These are phyloP conservation scores for Sinelater perroti DNA, from an alignment of 2,888 invertebrate genomes.

Conservation along the genomic window DNA sequence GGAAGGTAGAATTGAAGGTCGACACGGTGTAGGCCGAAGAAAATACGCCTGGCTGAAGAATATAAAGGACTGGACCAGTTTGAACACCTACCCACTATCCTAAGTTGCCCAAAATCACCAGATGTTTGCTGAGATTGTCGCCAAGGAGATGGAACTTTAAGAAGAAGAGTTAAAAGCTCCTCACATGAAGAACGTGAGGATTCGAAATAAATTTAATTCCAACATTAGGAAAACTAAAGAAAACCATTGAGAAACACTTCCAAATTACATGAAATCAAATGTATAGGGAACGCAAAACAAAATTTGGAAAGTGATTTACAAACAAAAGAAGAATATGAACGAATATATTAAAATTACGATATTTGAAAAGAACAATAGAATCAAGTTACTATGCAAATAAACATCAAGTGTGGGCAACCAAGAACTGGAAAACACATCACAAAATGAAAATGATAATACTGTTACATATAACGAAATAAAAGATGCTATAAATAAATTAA, in stretches of 20 bases:
- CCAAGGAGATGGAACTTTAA: no score
- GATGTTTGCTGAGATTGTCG: no score
- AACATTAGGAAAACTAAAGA: slow-evolving; percentile 12
- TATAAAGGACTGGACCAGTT: no score
- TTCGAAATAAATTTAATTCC: slow-evolving; percentile 6
- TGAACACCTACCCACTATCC: no score
- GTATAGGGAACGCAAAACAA: slow-evolving; percentile 8
- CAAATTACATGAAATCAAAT: slow-evolving; percentile 8
- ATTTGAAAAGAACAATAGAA: slow-evolving; percentile 1
- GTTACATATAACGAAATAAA: slow-evolving; percentile 8
- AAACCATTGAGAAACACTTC: slow-evolving; percentile 7
- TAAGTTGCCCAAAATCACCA: no score
- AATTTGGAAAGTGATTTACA: slow-evolving; percentile 14
- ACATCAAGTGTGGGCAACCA: slow-evolving; percentile 6
- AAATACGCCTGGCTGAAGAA: no score
- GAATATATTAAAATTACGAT: slow-evolving; percentile 3
- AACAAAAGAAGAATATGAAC: slow-evolving; percentile 6
- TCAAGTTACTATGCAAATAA: slow-evolving; percentile 6
- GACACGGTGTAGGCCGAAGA: no score
- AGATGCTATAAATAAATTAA: slow-evolving; percentile 6
- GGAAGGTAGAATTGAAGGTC: no score
- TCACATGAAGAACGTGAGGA: slow-evolving; percentile 4
- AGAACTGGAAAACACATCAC: background rate
- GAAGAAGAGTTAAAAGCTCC: no score
- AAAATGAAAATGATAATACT: no score